phyloP scores from a whole-genome alignment of 2,113 vertebrate genomes.

The Heterotilapia buettikoferi region DNA sequence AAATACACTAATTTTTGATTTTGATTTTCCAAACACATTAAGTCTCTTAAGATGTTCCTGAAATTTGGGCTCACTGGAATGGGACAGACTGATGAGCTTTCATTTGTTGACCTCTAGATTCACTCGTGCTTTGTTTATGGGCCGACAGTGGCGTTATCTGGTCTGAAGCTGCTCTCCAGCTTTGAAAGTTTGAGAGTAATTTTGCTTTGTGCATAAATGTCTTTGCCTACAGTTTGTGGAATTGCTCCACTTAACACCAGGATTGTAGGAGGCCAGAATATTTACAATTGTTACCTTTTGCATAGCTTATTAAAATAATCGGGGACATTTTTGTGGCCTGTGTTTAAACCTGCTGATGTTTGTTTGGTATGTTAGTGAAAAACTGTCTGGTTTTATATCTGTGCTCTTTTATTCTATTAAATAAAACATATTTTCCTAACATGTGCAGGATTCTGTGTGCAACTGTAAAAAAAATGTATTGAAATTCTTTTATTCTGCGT shows the following conservation, averaged over 20 bases:
- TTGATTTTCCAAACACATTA: background rate
- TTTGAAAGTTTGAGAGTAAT: no score
- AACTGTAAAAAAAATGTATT: background rate
- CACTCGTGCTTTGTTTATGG: background rate
- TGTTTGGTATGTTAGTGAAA: background rate
- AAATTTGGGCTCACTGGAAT: background rate
- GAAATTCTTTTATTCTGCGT: accelerated
- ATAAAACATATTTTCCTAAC: background rate
- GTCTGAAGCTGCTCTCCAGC: no score
- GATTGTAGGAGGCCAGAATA: no score
- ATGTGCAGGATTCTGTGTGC: background rate
- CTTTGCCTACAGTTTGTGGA: no score
- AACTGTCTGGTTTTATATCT: background rate
- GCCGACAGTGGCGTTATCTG: background rate
- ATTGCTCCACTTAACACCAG: no score
- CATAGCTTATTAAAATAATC: background rate
- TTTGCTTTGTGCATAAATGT: no score
- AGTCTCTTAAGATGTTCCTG: background rate
- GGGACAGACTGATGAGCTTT: background rate
- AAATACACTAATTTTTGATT: background rate
- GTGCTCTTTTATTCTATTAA: background rate
- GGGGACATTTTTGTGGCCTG: background rate
- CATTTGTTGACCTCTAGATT: background rate
- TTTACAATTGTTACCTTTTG: background rate
- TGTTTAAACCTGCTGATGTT: background rate